Evolutionary conservation across 64 coral and sea anemone species (phyloP).

Genomic region (Porites lutea): DNA sequence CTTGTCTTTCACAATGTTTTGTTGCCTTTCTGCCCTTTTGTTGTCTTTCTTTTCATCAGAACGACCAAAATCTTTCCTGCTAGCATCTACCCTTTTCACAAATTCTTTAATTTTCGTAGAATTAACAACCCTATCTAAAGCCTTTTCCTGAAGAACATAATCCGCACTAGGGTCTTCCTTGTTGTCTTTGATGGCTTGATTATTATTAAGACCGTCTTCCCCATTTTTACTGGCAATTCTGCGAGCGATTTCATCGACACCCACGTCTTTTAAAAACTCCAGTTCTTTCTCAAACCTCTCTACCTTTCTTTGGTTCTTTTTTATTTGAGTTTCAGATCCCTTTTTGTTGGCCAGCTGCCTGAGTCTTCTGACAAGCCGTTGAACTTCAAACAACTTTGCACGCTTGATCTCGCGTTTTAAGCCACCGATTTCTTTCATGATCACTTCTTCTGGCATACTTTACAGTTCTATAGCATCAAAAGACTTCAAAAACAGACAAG

Average conservation of each 20-base stretch:
- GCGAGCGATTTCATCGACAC: conserved; percentile 33
- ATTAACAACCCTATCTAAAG: conserved; percentile 20
- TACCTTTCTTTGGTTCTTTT: conserved; percentile 76
- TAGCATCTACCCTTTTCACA: background rate
- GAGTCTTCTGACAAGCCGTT: conserved; percentile 59
- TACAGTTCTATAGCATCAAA: background rate
- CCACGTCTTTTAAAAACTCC: conserved; percentile 63
- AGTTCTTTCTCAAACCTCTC: conserved; percentile 65
- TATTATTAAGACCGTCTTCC: background rate
- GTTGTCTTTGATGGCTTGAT: background rate
- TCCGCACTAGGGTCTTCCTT: background rate
- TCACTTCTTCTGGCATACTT: background rate
- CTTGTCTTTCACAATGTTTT: background rate
- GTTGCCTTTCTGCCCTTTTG: background rate
- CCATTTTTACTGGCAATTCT: background rate
- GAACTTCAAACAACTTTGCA: conserved; percentile 74
- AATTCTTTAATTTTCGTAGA: conserved; percentile 13
- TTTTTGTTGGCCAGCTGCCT: conserved; percentile 68
- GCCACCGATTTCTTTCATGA: conserved; percentile 6
- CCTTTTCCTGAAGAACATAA: conserved; percentile 6
- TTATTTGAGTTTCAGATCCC: conserved; percentile 50
- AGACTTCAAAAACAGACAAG: background rate
- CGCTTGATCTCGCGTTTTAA: conserved; percentile 56
- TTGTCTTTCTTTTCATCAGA: background rate
- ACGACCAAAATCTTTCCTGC: background rate